phyloP scores from a whole-genome alignment of 1,140 invertebrate genomes.

The Panagrolaimus sp. region DNA sequence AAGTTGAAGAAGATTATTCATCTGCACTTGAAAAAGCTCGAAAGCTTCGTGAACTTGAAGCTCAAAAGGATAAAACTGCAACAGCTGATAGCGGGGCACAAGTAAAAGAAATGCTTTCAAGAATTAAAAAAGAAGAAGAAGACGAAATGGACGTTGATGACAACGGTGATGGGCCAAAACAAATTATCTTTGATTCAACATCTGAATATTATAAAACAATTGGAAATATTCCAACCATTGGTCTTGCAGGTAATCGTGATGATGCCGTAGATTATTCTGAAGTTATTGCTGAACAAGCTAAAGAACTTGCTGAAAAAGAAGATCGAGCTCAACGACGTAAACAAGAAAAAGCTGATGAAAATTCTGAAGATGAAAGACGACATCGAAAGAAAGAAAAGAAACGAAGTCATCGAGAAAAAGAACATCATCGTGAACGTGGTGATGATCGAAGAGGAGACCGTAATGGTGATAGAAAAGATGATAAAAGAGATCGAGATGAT shows the following conservation, averaged over 20 bases:
- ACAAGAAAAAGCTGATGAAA: neutral
- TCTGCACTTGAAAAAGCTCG: conserved; percentile 26
- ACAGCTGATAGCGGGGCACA: neutral
- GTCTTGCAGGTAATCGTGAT: conserved; percentile 35
- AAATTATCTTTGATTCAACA: conserved; percentile 36
- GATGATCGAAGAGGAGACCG: neutral
- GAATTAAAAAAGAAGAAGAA: conserved; percentile 20
- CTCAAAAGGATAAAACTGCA: neutral
- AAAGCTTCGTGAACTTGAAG: neutral
- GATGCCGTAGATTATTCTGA: conserved; percentile 29
- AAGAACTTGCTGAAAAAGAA: conserved; percentile 14
- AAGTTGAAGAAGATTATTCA: conserved; percentile 42
- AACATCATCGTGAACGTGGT: neutral
- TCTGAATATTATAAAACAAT: conserved; percentile 42
- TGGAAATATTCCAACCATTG: conserved; percentile 33
- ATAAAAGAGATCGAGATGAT: neutral
- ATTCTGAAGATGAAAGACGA: neutral
- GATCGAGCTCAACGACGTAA: neutral
- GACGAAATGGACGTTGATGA: conserved; percentile 29
- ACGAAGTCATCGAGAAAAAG: neutral
- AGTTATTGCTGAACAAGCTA: neutral
- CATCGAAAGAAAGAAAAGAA: neutral
- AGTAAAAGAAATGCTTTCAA: neutral
- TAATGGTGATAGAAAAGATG: neutral
- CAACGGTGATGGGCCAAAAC: neutral